Conservation (phyloP, 2,113 vertebrate species). For the Notarius lentiginosus region DNA sequence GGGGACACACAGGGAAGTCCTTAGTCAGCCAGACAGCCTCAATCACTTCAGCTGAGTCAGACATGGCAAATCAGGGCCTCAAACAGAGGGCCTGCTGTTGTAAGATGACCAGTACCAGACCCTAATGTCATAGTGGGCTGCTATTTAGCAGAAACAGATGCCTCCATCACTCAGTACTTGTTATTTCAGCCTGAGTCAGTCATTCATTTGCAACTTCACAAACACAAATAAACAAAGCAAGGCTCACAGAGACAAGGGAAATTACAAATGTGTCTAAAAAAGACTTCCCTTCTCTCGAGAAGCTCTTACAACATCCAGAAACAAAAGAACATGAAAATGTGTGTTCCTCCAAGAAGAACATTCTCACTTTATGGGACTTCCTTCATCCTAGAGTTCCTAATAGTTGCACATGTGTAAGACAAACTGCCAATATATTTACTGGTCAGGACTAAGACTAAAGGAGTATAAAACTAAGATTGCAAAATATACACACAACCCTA, state of each 20-base stretch:
- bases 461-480: neutral
- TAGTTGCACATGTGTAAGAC: conserved; percentile 53
- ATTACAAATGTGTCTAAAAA: conserved; percentile 4
- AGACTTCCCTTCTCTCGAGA: neutral
- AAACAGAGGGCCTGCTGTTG: conserved; percentile 47
- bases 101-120: neutral
- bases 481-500: neutral
- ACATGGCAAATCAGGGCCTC: conserved; percentile 33
- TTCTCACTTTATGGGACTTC: conserved; percentile 58
- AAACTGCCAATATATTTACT: conserved; percentile 31
- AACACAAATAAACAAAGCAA: conserved; percentile 8
- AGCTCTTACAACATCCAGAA: neutral
- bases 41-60: conserved; percentile 26
- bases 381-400: conserved; percentile 53
- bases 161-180: neutral
- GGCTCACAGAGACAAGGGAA: conserved; percentile 28
- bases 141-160: conserved; percentile 40
- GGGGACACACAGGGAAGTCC: conserved; percentile 18
- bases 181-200: conserved; percentile 25
- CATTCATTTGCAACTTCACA: neutral
- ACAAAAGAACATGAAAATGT: neutral
- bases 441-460: neutral
- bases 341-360: conserved; percentile 45
- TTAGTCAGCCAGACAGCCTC: conserved; percentile 3
- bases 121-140: neutral